A percentile compares a stretch with the other conserved stretches of the same genome.
Evolutionary conservation across 1,140 invertebrate genomes (phyloP).

Genomic region (Pinna nobilis): DNA sequence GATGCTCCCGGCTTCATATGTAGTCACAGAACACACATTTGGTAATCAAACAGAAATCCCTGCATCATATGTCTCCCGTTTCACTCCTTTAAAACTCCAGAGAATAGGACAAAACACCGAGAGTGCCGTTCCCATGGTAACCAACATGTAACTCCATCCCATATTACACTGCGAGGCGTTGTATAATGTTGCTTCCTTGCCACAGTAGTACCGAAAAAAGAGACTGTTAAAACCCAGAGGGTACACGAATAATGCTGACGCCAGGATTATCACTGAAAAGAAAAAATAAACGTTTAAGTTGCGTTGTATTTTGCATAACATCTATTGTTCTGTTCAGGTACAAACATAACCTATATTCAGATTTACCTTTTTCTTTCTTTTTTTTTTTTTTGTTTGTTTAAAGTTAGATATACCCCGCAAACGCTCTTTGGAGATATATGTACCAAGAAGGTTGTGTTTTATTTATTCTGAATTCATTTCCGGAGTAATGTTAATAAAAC

Average conservation of each 20-base stretch:
- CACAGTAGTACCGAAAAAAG: conserved; percentile 73
- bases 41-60: too few relatives aligned
- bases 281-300: conserved; percentile 17
- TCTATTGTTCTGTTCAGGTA: background rate
- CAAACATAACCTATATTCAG: background rate
- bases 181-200: conserved; percentile 57
- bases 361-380: background rate
- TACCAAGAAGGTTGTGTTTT: too few relatives aligned
- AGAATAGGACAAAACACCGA: conserved; percentile 75
- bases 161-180: conserved; percentile 70
- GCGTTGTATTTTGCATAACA: background rate
- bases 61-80: too few relatives aligned
- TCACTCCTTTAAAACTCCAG: conserved; percentile 63
- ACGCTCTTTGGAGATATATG: too few relatives aligned
- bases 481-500: too few relatives aligned
- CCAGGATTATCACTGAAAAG: conserved; percentile 64
- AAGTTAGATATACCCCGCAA: too few relatives aligned
- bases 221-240: conserved; percentile 74
- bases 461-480: too few relatives aligned
- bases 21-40: too few relatives aligned
- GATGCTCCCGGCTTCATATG: too few relatives aligned
- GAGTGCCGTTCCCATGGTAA: conserved; percentile 72
- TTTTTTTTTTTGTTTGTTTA: background rate
- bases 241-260: conserved; percentile 71
- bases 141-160: conserved; percentile 75